Evolutionary conservation across 2,888 invertebrate species (phyloP).

Genomic region (Eremobia ochroleuca): DNA sequence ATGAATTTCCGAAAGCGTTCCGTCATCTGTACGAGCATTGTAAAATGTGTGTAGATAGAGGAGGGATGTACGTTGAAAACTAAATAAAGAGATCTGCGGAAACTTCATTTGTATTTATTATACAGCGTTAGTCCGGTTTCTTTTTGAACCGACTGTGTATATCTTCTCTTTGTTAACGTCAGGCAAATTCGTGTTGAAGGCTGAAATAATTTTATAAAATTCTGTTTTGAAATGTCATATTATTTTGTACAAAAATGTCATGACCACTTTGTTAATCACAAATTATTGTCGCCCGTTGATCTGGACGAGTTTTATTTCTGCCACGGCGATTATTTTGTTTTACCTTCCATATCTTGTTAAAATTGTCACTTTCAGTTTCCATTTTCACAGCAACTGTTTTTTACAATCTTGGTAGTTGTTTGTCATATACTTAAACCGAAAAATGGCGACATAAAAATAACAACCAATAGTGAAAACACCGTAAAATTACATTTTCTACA

Average conservation of each 20-base stretch:
- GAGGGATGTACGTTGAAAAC: too few relatives aligned
- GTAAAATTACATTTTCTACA: constrained; percentile 58
- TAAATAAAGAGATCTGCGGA: too few relatives aligned
- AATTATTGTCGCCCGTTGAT: background rate
- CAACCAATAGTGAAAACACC: constrained; percentile 46
- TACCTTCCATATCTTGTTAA: background rate
- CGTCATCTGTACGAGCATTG: too few relatives aligned
- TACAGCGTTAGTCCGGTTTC: too few relatives aligned
- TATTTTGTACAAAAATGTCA: background rate
- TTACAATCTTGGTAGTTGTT: background rate
- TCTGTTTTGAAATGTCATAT: background rate
- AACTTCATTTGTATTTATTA: too few relatives aligned
- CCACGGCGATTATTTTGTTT: background rate
- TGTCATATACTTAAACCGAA: background rate
- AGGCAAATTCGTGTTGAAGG: background rate
- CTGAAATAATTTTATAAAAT: background rate
- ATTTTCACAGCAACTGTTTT: background rate
- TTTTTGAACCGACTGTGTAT: too few relatives aligned
- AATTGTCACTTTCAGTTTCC: background rate
- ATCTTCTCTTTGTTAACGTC: background rate
- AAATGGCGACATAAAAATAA: constrained; percentile 33
- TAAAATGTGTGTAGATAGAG: too few relatives aligned
- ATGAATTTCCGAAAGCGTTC: too few relatives aligned
- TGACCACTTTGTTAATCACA: background rate
- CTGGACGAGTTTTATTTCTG: background rate